Evolutionary conservation across 2,888 invertebrate species (phyloP), one percentile per base, ranked within the genome.

Genomic region (Aspidiotus rigidus): DNA sequence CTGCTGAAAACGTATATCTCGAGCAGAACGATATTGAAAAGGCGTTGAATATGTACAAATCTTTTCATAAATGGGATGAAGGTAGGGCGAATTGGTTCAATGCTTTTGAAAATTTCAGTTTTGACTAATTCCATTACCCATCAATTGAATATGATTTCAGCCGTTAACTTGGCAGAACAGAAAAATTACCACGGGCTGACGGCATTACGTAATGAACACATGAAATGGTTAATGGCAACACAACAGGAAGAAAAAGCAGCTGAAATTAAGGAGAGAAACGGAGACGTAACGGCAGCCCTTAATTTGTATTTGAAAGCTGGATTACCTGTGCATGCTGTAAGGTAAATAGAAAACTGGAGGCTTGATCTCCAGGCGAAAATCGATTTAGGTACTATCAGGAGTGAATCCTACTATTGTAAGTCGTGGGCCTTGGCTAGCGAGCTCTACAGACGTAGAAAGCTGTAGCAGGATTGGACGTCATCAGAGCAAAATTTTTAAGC

Each of bases 21-120:
- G 93, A 94, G 77, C 90, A 91, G 77, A 89, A 84, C 75, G 72
- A 74, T 49, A 83, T 96, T 0, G 90, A 92, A 70, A 77, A 85
- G 67, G 97, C 97, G 0, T 82, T 99, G 67, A 83, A 85, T 64
- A 98, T 98, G 96, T 98, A 97, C 77, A 90, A 91, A 75, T 86
- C 86, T 74, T 84, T 95, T 75, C 89, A 96, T 78, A 88, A 89
- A 79, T 99, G 98, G 98, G 88, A 93, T 66, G 94, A 96, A 72
- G 79, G 77, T 78, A 70, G 71, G 13, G 54, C 16, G 16, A 53
- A 62, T 28, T 28, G 28, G 2, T 28, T 28, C 5, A 28, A 28
- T 28, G 5, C 5, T 28, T 5, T 28, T 28, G 28, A 28, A 28
- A 28, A 28, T 28, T 28, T 28, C 28, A 28, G 28, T 28, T 28